Conservation (phyloP, 2,113 vertebrate species). For the Geococcyx californianus region DNA sequence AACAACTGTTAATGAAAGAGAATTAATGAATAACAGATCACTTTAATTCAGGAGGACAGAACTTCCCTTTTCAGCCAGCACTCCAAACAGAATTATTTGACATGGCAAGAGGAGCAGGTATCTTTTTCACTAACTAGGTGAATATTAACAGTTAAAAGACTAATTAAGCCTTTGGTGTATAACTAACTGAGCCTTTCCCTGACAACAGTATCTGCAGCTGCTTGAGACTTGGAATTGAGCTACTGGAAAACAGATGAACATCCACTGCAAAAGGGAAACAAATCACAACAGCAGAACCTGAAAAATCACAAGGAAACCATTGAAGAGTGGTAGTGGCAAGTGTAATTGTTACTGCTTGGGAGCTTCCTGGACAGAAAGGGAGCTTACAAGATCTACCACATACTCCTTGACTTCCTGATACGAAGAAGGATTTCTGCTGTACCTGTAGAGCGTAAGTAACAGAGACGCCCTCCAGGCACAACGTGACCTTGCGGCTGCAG, state of each 20-base stretch:
- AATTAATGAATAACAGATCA: slow-evolving; percentile 26
- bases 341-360: background rate
- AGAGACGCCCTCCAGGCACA: background rate
- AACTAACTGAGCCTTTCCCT: background rate
- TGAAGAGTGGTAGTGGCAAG: background rate
- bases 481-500: rapidly evolving
- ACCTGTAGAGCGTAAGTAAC: background rate
- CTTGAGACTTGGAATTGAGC: background rate
- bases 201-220: background rate
- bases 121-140: background rate
- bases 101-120: background rate
- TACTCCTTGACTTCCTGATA: background rate
- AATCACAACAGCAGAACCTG: background rate
- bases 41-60: background rate
- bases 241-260: background rate
- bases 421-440: background rate
- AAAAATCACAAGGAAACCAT: background rate
- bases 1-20: background rate
- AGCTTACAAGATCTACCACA: background rate
- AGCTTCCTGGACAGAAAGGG: background rate
- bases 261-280: background rate
- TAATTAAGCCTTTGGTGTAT: background rate
- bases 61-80: background rate
- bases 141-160: slow-evolving; percentile 12
- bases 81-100: background rate